These are phyloP conservation scores for Carettochelys insculpta DNA, from an alignment of 2,113 vertebrate species.

Conservation along the genomic window DNA sequence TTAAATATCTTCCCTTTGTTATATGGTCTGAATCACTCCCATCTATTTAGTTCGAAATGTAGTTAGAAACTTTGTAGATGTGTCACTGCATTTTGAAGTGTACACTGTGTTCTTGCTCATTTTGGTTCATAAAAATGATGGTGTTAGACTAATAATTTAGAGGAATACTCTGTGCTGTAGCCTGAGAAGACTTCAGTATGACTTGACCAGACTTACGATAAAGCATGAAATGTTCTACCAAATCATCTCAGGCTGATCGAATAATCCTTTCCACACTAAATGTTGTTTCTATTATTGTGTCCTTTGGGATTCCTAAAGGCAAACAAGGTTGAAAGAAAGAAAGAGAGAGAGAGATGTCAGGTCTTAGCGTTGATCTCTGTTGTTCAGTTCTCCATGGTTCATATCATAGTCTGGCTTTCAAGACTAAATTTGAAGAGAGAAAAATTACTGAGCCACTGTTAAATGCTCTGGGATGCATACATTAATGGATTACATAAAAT, in stretches of 20 bases:
- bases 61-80: neutral
- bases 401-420: neutral
- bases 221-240: neutral
- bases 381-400: neutral
- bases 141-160: neutral
- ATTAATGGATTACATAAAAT: neutral
- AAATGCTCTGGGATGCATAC: neutral
- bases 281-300: neutral
- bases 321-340: neutral
- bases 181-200: neutral
- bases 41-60: neutral
- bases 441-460: neutral
- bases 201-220: neutral
- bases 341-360: too few relatives aligned
- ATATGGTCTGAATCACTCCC: neutral
- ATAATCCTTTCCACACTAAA: neutral
- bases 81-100: neutral
- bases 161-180: neutral
- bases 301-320: neutral
- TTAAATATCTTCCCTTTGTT: neutral
- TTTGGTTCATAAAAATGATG: neutral
- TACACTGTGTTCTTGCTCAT: neutral
- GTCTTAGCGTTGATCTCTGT: neutral
- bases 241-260: neutral
- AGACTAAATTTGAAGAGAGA: neutral